Conservation (phyloP, 1,140 invertebrate species). For the Cotesia glomerata region DNA sequence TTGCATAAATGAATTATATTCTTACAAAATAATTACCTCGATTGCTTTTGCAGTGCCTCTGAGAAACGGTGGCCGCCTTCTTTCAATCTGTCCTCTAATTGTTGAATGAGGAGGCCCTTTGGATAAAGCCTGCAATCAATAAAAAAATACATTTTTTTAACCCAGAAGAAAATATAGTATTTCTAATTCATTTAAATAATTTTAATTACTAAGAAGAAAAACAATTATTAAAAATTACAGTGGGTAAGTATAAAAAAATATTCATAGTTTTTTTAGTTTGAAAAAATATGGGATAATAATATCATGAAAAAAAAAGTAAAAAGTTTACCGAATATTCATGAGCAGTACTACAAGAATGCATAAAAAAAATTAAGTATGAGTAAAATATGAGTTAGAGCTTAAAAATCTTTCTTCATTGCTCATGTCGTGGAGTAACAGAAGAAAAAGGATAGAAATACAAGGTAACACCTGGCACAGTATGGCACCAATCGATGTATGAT, state of each 20-base stretch:
- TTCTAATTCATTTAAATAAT: not conserved
- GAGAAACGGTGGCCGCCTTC: slow-evolving; percentile 56
- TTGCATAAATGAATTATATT: not conserved
- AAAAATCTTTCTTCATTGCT: not conserved
- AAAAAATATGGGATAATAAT: not conserved
- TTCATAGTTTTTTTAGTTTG: not conserved
- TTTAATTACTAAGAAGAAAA: too few species aligned
- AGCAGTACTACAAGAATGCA: not conserved
- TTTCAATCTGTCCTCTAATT: slow-evolving; percentile 55
- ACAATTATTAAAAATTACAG: too few species aligned
- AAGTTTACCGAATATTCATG: too few species aligned
- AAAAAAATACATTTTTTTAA: not conserved
- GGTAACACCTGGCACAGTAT: slow-evolving; percentile 54
- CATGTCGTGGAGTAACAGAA: not conserved
- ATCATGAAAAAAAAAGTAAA: too few species aligned
- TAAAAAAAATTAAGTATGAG: not conserved
- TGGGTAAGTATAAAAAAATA: too few species aligned
- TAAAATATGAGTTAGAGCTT: not conserved
- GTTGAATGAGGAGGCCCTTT: slow-evolving; percentile 47
- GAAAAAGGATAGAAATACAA: slow-evolving; percentile 39
- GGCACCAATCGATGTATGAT: slow-evolving; percentile 55
- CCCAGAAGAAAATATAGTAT: not conserved
- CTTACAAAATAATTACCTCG: slow-evolving; percentile 46
- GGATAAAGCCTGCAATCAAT: slow-evolving; percentile 37
- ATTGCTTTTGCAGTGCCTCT: slow-evolving; percentile 51